Percentiles rank a stretch among this genome's conserved stretches.
Evolutionary conservation across 1,140 invertebrate species (phyloP).

Genomic region (Brachionus plicatilis): DNA sequence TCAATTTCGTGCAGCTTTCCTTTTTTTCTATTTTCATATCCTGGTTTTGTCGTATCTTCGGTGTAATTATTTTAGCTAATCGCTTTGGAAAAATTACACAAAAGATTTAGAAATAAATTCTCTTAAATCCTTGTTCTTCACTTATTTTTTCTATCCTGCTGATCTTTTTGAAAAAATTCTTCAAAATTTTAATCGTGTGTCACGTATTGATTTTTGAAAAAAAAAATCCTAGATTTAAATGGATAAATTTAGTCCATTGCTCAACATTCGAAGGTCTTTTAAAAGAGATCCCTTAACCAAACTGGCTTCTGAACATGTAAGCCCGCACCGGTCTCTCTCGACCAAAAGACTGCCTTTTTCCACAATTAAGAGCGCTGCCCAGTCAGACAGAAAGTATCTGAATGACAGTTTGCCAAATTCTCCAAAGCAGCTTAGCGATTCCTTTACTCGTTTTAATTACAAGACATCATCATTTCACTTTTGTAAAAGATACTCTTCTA

Average conservation of each 20-base stretch:
- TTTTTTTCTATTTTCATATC: background rate
- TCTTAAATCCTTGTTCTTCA: background rate
- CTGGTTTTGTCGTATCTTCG: background rate
- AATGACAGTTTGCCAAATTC: background rate
- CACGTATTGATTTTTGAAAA: background rate
- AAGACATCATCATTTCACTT: constrained; percentile 29
- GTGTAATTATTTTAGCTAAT: background rate
- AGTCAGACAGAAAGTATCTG: background rate
- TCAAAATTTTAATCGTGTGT: too few species aligned
- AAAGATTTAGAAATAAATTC: background rate
- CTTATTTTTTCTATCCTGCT: background rate
- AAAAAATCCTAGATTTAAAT: background rate
- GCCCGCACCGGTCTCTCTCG: background rate
- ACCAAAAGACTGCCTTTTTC: constrained; percentile 23
- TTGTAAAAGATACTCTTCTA: constrained; percentile 24
- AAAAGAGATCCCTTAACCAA: background rate
- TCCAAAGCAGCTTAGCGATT: background rate
- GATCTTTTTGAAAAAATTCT: background rate
- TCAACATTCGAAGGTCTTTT: background rate
- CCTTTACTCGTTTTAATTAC: background rate
- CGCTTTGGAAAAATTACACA: background rate
- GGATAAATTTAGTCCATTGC: background rate
- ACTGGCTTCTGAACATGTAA: background rate
- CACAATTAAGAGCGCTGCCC: constrained; percentile 5
- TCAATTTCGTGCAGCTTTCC: background rate